Base-by-base conservation (phyloP, 23 tunicate species). In the Corella eumyota region DNA sequence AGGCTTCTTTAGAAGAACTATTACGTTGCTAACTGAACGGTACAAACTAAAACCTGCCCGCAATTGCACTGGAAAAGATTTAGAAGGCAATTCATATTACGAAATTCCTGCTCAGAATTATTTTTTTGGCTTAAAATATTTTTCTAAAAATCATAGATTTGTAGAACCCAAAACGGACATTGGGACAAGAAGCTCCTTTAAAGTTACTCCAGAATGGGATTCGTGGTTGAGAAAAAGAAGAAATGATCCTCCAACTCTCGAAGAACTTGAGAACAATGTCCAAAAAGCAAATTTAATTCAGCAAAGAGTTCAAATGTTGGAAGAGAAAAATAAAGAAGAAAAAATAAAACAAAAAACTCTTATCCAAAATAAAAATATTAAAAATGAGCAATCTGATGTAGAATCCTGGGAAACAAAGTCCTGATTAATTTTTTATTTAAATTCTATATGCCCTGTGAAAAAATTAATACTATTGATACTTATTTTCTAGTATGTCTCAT, bases 41-140 rank as follows among this genome's bases (percentile, higher is more conserved):
- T n/a, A n/a, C n/a, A 76, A 70, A 50, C 58, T 66, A 17, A 38
- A 77, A 40, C 95, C 95, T 6, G 65, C 36, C 20, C 63, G 48
- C 50, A 30, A 35, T 26, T 71, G 60, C 4, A 70, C 30, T 4
- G 95, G 95, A 31, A 36, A 28, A 28, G 95, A 86, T 37, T 50
- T 60, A 17, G 34, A 70, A 1, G 95, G 95, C 15, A 86, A 77
- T 38, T 62, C 50, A 21, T 86, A 86, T 71, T 86, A 46, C 58
- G 95, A 86, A 66, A 36, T 77, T 36, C 77, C 85, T 0, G 67
- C 73, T 1, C 95, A 86, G 60, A 60, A 47, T 40, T 86, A 77
- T 52, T 69, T 47, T 27, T 50, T 77, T 34, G 85, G 80, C 25
- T 34, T 71, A n/a, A n/a, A n/a, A 13, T 36, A 61, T 34, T 30